phyloP scores from a whole-genome alignment of 2,888 invertebrate species.

The Amaurobius ferox region DNA sequence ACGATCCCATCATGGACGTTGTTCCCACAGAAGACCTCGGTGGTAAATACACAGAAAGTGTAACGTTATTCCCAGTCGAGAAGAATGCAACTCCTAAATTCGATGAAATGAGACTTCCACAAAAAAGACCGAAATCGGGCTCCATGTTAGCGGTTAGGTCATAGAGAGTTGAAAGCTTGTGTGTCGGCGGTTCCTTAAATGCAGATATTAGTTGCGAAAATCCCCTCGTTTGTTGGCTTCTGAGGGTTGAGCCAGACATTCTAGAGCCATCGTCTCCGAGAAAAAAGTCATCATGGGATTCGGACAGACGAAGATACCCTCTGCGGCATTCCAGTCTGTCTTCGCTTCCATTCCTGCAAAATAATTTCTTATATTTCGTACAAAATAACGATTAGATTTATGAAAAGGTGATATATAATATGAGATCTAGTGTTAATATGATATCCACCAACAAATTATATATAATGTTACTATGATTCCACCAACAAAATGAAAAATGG shows the following conservation, averaged over 20 bases:
- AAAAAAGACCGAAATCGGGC: conserved; percentile 66
- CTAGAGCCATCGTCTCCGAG: conserved; percentile 48
- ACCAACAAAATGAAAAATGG: too few species aligned
- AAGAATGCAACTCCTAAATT: conserved; percentile 60
- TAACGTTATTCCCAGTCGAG: conserved; percentile 85
- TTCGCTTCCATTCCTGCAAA: conserved; percentile 43
- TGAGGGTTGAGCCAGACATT: conserved; percentile 24
- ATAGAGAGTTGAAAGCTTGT: conserved; percentile 54
- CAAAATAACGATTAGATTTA: too few species aligned
- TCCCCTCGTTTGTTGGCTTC: conserved; percentile 70
- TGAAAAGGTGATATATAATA: too few species aligned
- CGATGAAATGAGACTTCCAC: conserved; percentile 57
- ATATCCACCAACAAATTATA: too few species aligned
- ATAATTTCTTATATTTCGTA: too few species aligned
- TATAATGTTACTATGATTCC: too few species aligned
- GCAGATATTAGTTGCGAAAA: conserved; percentile 72
- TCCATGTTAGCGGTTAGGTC: conserved; percentile 51
- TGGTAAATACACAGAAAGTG: conserved; percentile 82
- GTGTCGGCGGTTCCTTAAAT: conserved; percentile 52
- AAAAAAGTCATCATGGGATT: conserved; percentile 54
- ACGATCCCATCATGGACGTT: conserved; percentile 62
- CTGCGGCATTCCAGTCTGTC: conserved; percentile 42
- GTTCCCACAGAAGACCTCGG: conserved; percentile 84
- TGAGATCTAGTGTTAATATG: too few species aligned
- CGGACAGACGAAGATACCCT: conserved; percentile 55